phyloP scores from a whole-genome alignment of 2,797 vertebrate genomes.

The Thaleichthys pacificus region DNA sequence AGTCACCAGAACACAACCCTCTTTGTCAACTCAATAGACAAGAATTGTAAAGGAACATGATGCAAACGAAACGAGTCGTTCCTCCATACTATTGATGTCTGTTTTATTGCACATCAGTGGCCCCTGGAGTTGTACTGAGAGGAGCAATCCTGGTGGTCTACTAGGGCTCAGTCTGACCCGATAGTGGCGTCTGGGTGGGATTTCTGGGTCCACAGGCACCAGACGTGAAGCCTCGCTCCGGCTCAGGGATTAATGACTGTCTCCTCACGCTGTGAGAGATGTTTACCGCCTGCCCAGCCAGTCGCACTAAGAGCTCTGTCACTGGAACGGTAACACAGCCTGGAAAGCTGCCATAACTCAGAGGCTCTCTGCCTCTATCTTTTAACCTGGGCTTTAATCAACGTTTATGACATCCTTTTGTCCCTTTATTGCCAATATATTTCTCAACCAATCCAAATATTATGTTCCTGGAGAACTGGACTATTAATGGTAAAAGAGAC shows the following conservation, averaged over 20 bases:
- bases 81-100: constrained; percentile 12
- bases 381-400: constrained; percentile 83
- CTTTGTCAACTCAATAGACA: not conserved
- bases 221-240: constrained; percentile 62
- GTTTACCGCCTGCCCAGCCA: constrained; percentile 74
- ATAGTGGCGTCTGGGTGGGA: constrained; percentile 71
- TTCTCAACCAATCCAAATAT: constrained; percentile 79
- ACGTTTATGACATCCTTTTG: constrained; percentile 84
- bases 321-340: constrained; percentile 78
- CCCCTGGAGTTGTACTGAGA: constrained; percentile 53
- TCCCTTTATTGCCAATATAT: constrained; percentile 86
- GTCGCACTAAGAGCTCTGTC: constrained; percentile 78
- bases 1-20: not conserved
- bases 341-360: constrained; percentile 79
- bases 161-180: constrained; percentile 58
- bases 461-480: constrained; percentile 74
- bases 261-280: constrained; percentile 69
- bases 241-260: constrained; percentile 77
- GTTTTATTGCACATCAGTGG: constrained; percentile 43
- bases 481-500: constrained; percentile 77
- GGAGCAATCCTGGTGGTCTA: constrained; percentile 51
- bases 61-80: not conserved
- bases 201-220: constrained; percentile 68
- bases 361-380: constrained; percentile 73
- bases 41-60: constrained; percentile 15